Evolutionary conservation across 2,113 vertebrate genomes (phyloP).

Genomic region (Dermatemys mawii): DNA sequence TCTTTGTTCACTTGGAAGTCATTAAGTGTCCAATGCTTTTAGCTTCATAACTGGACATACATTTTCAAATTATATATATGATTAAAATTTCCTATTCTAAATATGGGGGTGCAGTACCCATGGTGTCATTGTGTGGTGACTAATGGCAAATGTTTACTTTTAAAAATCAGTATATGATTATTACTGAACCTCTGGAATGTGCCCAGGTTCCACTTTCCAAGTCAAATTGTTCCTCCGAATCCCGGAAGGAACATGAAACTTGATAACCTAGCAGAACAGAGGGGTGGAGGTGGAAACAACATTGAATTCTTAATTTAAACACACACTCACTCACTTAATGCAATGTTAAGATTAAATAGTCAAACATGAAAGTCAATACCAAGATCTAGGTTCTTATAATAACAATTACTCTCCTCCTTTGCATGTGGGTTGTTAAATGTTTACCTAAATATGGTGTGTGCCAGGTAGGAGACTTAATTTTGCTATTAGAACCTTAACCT

Average conservation of each 20-base stretch:
- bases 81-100: rapidly evolving
- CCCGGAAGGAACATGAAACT: neutral
- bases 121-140: neutral
- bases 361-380: conserved; percentile 21
- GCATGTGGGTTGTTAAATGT: conserved; percentile 43
- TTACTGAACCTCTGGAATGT: neutral
- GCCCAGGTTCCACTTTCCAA: neutral
- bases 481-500: conserved; percentile 75
- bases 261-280: neutral
- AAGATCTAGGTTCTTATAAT: neutral
- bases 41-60: neutral
- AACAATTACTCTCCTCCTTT: conserved; percentile 37
- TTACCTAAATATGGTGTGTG: conserved; percentile 66
- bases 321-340: neutral
- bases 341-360: neutral
- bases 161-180: neutral
- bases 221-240: conserved; percentile 1
- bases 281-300: neutral
- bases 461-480: conserved; percentile 66
- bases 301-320: neutral
- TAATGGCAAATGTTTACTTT: neutral
- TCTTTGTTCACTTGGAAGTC: conserved; percentile 2
- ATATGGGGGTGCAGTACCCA: neutral
- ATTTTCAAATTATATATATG: neutral
- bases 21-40: neutral